Base-by-base conservation (phyloP, 2,797 vertebrate species). In the Lutjanus campechanus region DNA sequence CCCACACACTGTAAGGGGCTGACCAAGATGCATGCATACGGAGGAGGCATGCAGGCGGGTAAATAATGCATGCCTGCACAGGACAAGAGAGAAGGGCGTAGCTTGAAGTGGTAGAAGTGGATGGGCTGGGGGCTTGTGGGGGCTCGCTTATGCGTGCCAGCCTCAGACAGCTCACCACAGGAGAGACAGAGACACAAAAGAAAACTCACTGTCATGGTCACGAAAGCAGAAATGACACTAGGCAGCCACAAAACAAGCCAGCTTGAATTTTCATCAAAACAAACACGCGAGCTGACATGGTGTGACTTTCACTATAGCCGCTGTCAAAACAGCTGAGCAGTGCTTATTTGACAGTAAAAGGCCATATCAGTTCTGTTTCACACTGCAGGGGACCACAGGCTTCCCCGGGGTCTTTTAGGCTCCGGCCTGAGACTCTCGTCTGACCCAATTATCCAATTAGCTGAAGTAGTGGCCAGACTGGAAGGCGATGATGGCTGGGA, bases 381-480 rank as follows among this genome's bases (percentile, higher is more conserved):
- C 76, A 8, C 81, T 64, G 69, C 81, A 25, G 43, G 79, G 82
- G 87, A 77, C 79, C 82, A 85, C 63, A 63, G 70, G 69, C 64
- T 82, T 71, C 74, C 88, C 69, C 5, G 20, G 63, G 55, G 83
- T 84, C 78, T 77, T 81, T 79, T 20, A 65, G 77, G 81, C 73
- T 87, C 70, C 64, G 77, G 90, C 70, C 79, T 79, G 58, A 70
- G 92, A 93, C 82, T 87, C 84, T 90, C 77, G 53, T 86, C 87
- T 76, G 78, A 90, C 56, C 73, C 83, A 95, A 95, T 95, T 94
- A 95, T 93, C 90, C 91, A 92, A 93, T 95, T 93, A 93, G 91
- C 70, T 71, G 70, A 80, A 89, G 92, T 80, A 73, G 70, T 72
- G 74, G 81, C 80, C 85, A 79, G 84, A 90, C 88, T 69, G 73